phyloP scores from a whole-genome alignment of 2,888 invertebrate species.

The Dryobotodes eremita region DNA sequence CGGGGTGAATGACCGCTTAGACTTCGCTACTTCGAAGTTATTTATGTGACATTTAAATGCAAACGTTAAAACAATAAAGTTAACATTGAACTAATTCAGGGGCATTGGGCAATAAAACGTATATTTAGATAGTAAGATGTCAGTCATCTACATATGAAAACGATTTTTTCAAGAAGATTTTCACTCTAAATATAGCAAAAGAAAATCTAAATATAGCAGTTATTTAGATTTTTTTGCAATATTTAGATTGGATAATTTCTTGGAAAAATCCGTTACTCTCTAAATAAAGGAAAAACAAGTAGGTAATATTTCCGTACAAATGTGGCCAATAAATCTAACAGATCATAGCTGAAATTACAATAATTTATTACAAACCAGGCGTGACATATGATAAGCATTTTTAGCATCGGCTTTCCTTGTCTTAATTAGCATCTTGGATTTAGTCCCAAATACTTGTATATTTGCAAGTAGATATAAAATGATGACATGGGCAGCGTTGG shows the following conservation, averaged over 20 bases:
- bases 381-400: background rate
- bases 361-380: background rate
- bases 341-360: background rate
- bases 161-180: background rate
- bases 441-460: constrained; percentile 17
- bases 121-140: constrained; percentile 15
- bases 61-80: constrained; percentile 50
- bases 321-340: background rate
- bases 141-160: background rate
- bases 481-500: constrained; percentile 20
- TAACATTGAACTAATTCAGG: constrained; percentile 64
- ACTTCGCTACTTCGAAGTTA: constrained; percentile 53
- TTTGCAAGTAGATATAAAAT: constrained; percentile 14
- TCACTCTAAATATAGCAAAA: background rate
- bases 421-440: constrained; percentile 38
- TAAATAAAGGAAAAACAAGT: background rate
- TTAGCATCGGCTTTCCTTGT: constrained; percentile 9
- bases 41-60: constrained; percentile 63
- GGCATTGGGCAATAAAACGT: constrained; percentile 18
- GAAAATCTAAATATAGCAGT: background rate
- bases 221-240: background rate
- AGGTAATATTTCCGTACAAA: background rate
- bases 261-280: background rate
- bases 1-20: constrained; percentile 64
- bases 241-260: background rate